Evolutionary conservation across 1,140 invertebrate species (phyloP).

Genomic region (Zelostemma sp.): DNA sequence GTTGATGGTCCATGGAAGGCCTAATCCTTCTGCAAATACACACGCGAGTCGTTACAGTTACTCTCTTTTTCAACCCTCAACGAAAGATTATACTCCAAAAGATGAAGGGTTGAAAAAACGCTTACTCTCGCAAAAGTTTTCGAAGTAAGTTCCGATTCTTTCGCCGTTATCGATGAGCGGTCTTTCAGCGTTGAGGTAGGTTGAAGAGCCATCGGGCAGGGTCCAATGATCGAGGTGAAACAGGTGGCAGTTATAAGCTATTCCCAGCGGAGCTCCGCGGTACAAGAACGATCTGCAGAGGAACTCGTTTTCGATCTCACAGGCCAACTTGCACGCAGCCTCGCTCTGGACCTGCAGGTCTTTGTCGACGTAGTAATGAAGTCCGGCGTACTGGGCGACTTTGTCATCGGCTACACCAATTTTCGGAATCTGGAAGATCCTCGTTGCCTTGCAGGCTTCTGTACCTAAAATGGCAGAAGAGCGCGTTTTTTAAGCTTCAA

Average conservation of each 20-base stretch:
- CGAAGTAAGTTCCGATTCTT: conserved; percentile 88
- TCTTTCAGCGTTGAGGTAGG: conserved; percentile 88
- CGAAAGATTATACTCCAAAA: no score
- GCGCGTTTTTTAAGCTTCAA: no score
- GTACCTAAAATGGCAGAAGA: conserved; percentile 73
- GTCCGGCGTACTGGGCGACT: conserved; percentile 89
- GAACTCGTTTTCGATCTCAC: conserved; percentile 94
- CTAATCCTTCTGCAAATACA: conserved; percentile 7
- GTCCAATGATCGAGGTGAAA: conserved; percentile 94
- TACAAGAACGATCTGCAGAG: conserved; percentile 92
- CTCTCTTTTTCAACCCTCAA: no score
- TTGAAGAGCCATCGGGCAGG: conserved; percentile 90
- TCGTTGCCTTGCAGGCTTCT: conserved; percentile 85
- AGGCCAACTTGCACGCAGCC: conserved; percentile 87
- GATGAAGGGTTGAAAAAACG: conserved; percentile 7
- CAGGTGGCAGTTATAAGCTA: conserved; percentile 89
- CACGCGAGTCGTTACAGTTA: conserved; percentile 3
- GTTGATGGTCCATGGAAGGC: background rate
- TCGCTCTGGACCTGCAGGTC: conserved; percentile 86
- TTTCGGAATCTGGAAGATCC: conserved; percentile 82
- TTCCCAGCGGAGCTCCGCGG: conserved; percentile 79
- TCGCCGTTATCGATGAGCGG: conserved; percentile 93
- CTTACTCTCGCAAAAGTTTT: conserved; percentile 88
- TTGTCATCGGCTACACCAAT: conserved; percentile 91
- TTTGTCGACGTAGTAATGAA: conserved; percentile 95